A percentile compares a stretch with the other conserved stretches of the same genome.
These are phyloP conservation scores for Macrotis lagotis DNA, from an alignment of 2,113 vertebrate species.

Conservation along the genomic window DNA sequence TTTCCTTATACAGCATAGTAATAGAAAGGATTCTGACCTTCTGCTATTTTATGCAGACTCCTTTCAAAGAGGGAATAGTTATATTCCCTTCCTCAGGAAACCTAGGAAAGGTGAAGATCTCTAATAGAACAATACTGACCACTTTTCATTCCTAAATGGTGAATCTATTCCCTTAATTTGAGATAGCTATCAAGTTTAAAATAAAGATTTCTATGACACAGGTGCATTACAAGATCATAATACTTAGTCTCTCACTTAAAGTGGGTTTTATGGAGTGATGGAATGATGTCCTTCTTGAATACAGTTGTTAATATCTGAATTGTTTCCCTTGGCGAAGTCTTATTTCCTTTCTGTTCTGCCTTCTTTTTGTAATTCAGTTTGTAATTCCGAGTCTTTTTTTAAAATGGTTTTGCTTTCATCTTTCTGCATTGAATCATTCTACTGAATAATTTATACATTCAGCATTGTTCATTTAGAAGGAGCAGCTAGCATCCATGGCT, in stretches of 20 bases:
- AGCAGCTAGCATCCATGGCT: not conserved
- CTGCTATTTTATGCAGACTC: not conserved
- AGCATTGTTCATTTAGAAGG: not conserved
- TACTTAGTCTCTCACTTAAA: not conserved
- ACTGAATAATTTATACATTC: constrained; percentile 13
- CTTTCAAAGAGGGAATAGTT: not conserved
- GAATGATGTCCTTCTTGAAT: not conserved
- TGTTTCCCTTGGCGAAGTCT: constrained; percentile 14
- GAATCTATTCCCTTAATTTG: not conserved
- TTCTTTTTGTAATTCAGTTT: constrained; percentile 29
- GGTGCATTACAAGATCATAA: not conserved
- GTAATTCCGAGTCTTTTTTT: constrained; percentile 10
- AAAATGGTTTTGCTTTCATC: constrained; percentile 27
- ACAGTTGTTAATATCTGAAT: not conserved
- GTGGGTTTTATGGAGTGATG: not conserved
- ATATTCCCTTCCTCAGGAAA: not conserved
- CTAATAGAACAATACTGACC: not conserved
- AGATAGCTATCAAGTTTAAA: not conserved
- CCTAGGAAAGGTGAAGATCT: constrained; percentile 11
- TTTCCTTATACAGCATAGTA: not conserved
- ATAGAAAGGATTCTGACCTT: not conserved
- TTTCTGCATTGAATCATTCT: constrained; percentile 34
- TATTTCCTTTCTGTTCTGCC: not conserved
- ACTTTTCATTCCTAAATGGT: not conserved
- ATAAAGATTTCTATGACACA: not conserved